A percentile compares a stretch with the other conserved stretches of the same genome.
Conservation (phyloP, 2,888 invertebrate genomes). For the Belgica antarctica region DNA sequence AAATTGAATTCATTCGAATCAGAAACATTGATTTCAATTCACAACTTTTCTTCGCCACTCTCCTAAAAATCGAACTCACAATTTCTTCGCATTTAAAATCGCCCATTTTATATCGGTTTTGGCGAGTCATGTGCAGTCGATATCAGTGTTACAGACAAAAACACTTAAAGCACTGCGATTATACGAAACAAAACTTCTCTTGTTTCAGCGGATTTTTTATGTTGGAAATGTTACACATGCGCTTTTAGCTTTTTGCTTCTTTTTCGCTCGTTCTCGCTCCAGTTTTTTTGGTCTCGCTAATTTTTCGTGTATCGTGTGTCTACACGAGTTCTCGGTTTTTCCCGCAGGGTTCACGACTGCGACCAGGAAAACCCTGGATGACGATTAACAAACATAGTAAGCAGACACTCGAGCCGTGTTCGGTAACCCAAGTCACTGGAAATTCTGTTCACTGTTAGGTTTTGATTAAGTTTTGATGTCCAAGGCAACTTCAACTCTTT, state of each 20-base stretch:
- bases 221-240: conserved; percentile 14
- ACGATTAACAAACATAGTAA: not conserved
- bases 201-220: conserved; percentile 30
- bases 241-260: not conserved
- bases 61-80: too few relatives aligned
- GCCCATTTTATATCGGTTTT: not conserved
- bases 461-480: conserved; percentile 39
- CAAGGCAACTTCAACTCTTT: conserved; percentile 26
- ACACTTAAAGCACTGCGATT: conserved; percentile 41
- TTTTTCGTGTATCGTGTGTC: not conserved
- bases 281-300: not conserved
- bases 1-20: too few relatives aligned
- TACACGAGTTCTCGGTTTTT: not conserved
- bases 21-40: too few relatives aligned
- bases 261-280: not conserved
- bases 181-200: conserved; percentile 32
- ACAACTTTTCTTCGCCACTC: too few relatives aligned
- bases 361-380: too few relatives aligned
- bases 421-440: conserved; percentile 17
- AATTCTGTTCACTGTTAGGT: conserved; percentile 1
- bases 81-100: too few relatives aligned
- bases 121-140: conserved; percentile 36
- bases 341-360: not conserved
- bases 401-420: not conserved
- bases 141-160: conserved; percentile 39